Base-by-base conservation (phyloP, 2,888 invertebrate genomes). In the Flabesymbios commensalis region DNA sequence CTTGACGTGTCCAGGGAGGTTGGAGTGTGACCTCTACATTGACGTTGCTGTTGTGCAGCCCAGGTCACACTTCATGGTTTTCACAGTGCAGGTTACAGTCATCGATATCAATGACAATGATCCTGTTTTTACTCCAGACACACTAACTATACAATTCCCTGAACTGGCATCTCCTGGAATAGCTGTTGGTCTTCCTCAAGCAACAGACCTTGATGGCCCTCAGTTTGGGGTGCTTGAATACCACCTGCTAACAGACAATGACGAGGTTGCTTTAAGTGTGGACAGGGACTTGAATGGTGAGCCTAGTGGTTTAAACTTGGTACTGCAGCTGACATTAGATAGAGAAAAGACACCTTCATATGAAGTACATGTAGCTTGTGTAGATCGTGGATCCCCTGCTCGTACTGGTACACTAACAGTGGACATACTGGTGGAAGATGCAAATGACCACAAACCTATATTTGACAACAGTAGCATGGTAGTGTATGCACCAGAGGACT, bases 301-400 rank as follows among this genome's bases (percentile, higher is more conserved):
- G 2, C 41, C 29, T n/a, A n/a, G n/a, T n/a, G n/a, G n/a, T n/a
- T n/a, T n/a, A n/a, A n/a, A n/a, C n/a, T 22, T 45, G 45, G 7
- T 7, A 24, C 14, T 45, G 24, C 17, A 7, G 19, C 43, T 53
- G n/a, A 32, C 51, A 2, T 58, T 69, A 33, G 67, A 69, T 59
- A 45, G 59, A 48, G 67, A 67, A 52, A 41, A 51, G 28, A n/a
- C 36, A 10, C 28, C 43, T 26, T 5, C 19, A 31, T 39, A 56
- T 49, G 63, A 70, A 33, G 76, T 78, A 58, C 64, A 65, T 2
- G 73, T 78, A 3, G 58, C 72, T 3, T 77, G 74, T 17, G 67
- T 64, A 4, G 78, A 78, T 63, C 70, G 72, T 39, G 77, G 77
- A 0, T 57, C 72, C 0, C 48, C 45, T 14, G n/a, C 45, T n/a